A percentile compares a stretch with the other conserved stretches of the same genome.
Conservation (phyloP, 2,888 invertebrate genomes). For the Nesidiocoris tenuis region DNA sequence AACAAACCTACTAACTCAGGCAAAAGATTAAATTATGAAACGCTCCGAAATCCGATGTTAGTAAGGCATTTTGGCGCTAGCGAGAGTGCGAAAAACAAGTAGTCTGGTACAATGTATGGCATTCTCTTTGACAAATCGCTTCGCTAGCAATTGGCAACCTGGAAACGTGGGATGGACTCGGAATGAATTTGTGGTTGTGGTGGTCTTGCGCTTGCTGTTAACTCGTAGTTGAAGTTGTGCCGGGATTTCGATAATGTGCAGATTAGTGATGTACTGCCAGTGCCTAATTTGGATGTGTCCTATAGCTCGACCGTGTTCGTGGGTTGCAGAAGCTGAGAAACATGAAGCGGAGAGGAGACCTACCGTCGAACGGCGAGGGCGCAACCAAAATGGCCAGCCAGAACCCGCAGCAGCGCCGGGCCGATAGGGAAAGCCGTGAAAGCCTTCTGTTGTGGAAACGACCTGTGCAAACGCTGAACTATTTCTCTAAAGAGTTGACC, state of each 20-base stretch:
- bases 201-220: neutral
- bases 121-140: too few species aligned
- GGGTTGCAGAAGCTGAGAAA: constrained; percentile 46
- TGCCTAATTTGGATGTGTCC: constrained; percentile 17
- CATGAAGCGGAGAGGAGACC: constrained; percentile 47
- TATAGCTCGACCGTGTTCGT: constrained; percentile 15
- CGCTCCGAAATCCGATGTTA: too few species aligned
- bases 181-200: neutral
- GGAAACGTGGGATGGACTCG: neutral
- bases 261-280: neutral
- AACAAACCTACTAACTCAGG: too few species aligned
- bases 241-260: neutral
- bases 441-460: constrained; percentile 74
- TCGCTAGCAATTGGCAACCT: too few species aligned
- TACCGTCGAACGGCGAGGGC: constrained; percentile 41
- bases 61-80: too few species aligned
- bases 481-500: constrained; percentile 72
- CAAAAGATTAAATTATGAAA: too few species aligned
- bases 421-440: constrained; percentile 46
- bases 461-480: constrained; percentile 76
- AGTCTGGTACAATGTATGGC: too few species aligned
- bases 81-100: too few species aligned
- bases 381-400: neutral
- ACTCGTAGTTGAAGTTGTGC: neutral
- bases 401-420: constrained; percentile 19